These are phyloP conservation scores for Zaprionus lachaisei DNA, from an alignment of 1,140 invertebrate species.

Conservation along the genomic window DNA sequence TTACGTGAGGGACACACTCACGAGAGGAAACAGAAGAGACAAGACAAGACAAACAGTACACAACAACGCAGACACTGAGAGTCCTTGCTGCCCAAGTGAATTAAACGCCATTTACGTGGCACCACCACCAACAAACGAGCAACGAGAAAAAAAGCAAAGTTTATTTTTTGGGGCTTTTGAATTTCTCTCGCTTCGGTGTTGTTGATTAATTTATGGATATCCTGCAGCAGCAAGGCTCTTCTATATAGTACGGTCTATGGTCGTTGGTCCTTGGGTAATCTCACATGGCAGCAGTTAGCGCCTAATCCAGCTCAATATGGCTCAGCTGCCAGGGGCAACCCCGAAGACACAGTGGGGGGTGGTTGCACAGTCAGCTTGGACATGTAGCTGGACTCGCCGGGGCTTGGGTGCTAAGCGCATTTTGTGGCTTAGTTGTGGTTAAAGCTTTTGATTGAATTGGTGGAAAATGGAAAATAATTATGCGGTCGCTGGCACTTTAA, in stretches of 20 bases:
- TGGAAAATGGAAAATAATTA: constrained; percentile 72
- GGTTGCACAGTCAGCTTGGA: not conserved
- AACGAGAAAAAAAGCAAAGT: constrained; percentile 24
- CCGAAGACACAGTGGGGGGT: not conserved
- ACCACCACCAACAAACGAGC: constrained; percentile 47
- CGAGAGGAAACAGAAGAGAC: constrained; percentile 43
- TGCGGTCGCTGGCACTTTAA: constrained; percentile 46
- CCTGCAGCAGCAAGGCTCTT: not conserved
- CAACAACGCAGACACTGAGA: too few species aligned
- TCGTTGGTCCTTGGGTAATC: constrained; percentile 51
- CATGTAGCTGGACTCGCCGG: not conserved
- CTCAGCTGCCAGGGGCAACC: constrained; percentile 47
- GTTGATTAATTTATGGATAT: constrained; percentile 75
- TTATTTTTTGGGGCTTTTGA: constrained; percentile 14
- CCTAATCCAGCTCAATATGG: constrained; percentile 77
- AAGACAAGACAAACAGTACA: not conserved
- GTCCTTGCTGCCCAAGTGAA: constrained; percentile 60
- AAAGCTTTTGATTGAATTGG: constrained; percentile 72
- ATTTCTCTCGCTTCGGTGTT: constrained; percentile 32
- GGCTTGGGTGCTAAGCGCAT: constrained; percentile 38
- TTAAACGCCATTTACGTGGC: constrained; percentile 76
- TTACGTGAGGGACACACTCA: constrained; percentile 47
- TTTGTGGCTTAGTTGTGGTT: constrained; percentile 43
- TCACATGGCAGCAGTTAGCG: constrained; percentile 72
- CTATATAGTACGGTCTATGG: constrained; percentile 36